phyloP scores from a whole-genome alignment of 37 sponge, comb jelly and placozoan species.

The Theonella swinhoei region DNA sequence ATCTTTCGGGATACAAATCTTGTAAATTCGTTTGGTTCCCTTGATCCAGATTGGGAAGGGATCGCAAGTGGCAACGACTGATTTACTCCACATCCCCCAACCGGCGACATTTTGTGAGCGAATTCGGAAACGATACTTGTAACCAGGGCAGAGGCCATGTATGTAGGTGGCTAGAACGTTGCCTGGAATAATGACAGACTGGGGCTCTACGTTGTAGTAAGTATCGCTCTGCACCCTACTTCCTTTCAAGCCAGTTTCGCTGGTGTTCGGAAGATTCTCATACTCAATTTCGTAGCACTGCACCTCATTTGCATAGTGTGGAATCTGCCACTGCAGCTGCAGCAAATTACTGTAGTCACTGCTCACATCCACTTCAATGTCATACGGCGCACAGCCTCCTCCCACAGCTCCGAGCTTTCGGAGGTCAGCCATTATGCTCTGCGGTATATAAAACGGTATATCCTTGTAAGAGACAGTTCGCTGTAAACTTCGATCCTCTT shows the following conservation, averaged over 20 bases:
- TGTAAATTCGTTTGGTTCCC: conserved; percentile 45
- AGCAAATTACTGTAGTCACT: conserved; percentile 24
- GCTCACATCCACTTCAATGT: conserved; percentile 19
- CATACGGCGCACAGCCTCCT: conserved; percentile 62
- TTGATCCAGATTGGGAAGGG: conserved; percentile 52
- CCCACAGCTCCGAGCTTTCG: conserved; percentile 64
- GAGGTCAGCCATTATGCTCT: conserved; percentile 17
- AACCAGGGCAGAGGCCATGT: conserved; percentile 54
- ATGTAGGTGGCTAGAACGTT: conserved; percentile 33
- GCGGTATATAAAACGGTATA: conserved; percentile 48
- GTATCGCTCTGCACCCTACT: not conserved
- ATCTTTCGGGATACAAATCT: conserved; percentile 45
- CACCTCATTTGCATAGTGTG: not conserved
- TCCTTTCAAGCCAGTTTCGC: not conserved
- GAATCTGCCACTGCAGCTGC: conserved; percentile 55
- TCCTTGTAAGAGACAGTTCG: conserved; percentile 34
- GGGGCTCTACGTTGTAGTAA: conserved; percentile 19
- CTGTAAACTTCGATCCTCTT: conserved; percentile 43
- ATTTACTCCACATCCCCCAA: conserved; percentile 79
- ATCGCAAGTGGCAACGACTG: conserved; percentile 27
- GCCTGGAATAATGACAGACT: conserved; percentile 22
- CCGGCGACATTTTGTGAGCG: conserved; percentile 68
- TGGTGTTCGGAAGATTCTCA: conserved; percentile 33
- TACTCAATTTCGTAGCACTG: conserved; percentile 60
- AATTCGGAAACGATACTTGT: conserved; percentile 59